These are phyloP conservation scores for Bufo gargarizans DNA, from an alignment of 2,113 vertebrate species.

Conservation along the genomic window DNA sequence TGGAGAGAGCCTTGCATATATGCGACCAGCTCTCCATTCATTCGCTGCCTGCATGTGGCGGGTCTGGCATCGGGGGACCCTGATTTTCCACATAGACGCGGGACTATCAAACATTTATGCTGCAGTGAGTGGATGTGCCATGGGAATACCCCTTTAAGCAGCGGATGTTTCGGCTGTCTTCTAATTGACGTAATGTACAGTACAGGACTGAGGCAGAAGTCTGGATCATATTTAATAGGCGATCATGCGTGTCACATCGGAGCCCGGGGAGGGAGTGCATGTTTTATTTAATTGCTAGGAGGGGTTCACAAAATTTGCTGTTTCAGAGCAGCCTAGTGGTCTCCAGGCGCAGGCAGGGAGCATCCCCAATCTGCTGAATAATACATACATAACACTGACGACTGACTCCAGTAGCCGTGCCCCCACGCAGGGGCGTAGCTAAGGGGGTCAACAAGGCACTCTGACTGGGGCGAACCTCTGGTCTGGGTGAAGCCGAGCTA, in stretches of 20 bases:
- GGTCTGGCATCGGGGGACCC: too few relatives aligned
- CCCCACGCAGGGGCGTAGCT: not conserved
- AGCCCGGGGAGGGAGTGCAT: not conserved
- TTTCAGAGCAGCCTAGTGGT: not conserved
- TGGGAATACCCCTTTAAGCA: not conserved
- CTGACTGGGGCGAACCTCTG: too few relatives aligned
- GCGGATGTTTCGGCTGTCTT: not conserved
- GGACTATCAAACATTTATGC: too few relatives aligned
- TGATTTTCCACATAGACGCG: too few relatives aligned
- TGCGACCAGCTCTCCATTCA: too few relatives aligned
- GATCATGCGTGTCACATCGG: conserved; percentile 15
- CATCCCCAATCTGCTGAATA: conserved; percentile 23
- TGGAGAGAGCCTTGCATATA: too few relatives aligned
- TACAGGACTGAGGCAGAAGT: not conserved
- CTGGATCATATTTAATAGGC: not conserved
- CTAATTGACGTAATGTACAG: not conserved
- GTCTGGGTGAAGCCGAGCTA: too few relatives aligned
- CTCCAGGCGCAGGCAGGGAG: not conserved
- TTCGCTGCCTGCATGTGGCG: too few relatives aligned
- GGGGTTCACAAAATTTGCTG: not conserved
- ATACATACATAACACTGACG: not conserved
- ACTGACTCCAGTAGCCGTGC: not conserved
- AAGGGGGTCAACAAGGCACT: too few relatives aligned
- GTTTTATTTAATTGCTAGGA: conserved; percentile 24
- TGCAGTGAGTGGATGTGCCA: too few relatives aligned